phyloP scores from a whole-genome alignment of 1,140 invertebrate genomes.

The Elymnias hypermnestra region DNA sequence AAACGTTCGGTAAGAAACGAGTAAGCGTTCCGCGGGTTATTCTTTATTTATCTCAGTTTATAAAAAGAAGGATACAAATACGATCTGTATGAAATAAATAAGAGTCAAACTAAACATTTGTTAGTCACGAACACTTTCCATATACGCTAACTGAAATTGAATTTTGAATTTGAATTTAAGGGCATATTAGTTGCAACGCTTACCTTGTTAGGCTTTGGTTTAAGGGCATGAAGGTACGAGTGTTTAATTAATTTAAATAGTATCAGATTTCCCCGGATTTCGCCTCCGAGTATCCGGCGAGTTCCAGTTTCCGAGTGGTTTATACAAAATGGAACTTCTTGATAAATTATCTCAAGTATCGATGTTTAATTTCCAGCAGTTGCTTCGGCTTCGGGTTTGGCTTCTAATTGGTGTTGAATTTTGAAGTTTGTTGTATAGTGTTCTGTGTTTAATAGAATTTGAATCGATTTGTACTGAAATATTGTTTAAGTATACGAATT shows the following conservation, averaged over 20 bases:
- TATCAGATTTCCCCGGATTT: constrained; percentile 1
- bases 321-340: constrained; percentile 7
- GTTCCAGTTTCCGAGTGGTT: not conserved
- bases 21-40: too few species aligned
- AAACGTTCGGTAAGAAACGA: too few species aligned
- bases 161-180: too few species aligned
- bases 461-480: not conserved
- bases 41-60: too few species aligned
- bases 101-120: too few species aligned
- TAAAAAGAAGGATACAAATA: too few species aligned
- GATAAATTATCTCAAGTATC: constrained; percentile 3
- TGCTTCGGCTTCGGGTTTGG: not conserved
- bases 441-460: too few species aligned
- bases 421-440: not conserved
- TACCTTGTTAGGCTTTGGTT: not conserved
- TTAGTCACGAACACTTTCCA: too few species aligned
- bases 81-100: too few species aligned
- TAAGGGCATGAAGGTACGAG: not conserved
- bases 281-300: too few species aligned
- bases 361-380: not conserved
- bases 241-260: constrained; percentile 14
- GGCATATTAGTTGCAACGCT: not conserved
- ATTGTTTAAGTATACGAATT: not conserved
- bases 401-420: not conserved
- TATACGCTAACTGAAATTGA: too few species aligned